Base-by-base conservation (phyloP, 2,888 invertebrate species). In the Mesoligia furuncula region DNA sequence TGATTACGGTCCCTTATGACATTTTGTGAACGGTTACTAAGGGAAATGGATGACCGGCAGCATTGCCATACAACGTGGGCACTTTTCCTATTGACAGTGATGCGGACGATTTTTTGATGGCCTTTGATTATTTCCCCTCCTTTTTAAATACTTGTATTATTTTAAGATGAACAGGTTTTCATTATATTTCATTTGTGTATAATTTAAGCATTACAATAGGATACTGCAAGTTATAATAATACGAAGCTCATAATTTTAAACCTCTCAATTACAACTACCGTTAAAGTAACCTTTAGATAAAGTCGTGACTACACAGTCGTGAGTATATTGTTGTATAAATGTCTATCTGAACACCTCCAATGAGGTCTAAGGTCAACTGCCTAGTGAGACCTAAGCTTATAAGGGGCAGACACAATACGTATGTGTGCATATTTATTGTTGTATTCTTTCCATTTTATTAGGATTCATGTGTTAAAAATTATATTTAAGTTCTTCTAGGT, bases 281-380 rank as follows among this genome's bases (percentile, higher is more conserved):
- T 59, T 64, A 82, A 57, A 27, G 64, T 80, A 80, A 77, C 77
- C 77, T 73, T 78, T 81, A 81, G n/a, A 15, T 45, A 67, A 61
- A 77, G 65, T 85, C 85, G 82, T 85, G 85, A 85, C 72, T 61
- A 24, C 39, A 72, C 8, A 27, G 3, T 78, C 85, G 73, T 87
- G 85, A 72, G 42, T 45, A 61, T 36, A 82, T 69, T 67, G 27
- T 73, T 79, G 80, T 70, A 65, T 73, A 73, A 70, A 67, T 64
- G 51, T 65, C 31, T 70, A 54, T 31, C 15, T 65, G 36, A 77
- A 72, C 77, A 68, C 73, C 64, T 84, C 54, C 62, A 42, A 65
- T 48, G 70, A 77, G 75, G 72, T 85, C 72, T 85, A 31, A 87
- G 85, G 85, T 78, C 75, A 74, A 57, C 75, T 39, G 39, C 66